Evolutionary conservation across 2,113 vertebrate species (phyloP), one percentile per base, ranked within the genome.

Genomic region (Hippocampus abdominalis): DNA sequence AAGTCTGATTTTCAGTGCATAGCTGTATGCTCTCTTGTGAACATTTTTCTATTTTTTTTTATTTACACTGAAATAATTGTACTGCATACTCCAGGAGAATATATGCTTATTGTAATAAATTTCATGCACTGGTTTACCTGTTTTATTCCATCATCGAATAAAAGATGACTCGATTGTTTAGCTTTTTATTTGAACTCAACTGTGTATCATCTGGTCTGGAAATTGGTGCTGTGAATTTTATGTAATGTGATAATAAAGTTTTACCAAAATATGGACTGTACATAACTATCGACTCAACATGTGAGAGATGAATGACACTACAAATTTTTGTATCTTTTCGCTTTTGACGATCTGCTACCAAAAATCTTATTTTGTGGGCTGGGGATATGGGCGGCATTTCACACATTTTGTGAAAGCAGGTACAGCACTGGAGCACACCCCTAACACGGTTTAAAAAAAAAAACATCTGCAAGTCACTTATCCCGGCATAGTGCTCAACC

Each of bases 1-100:
- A 44, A 44, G 42, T 44, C 42, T 44, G 12, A 71, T 84, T 90
- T 88, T 81, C 82, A 87, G 86, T 84, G 87, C 84, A 29, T 32
- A 60, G 15, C 2, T 18, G 27, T 32, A 60, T 53, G 51, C 23
- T 32, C 27, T 60, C 15, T 32, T 29, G 27, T 27, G 15, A 60
- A 27, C 29, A 60, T 29, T 8, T 9, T 32, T 27, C 15, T 59
- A 29, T 29, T 29, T 59, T 59, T 15, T 29, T 11, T 3, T 11
- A 16, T 8, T 1, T 32, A 32, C 57, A 32, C 15, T 60, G 27
- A 59, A 25, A 59, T 57, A 57, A 57, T 27, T 59, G 27, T 27
- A 59, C 12, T 25, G 3, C 53, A 25, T 56, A 27, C 12, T 13
- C 12, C 11, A 25, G 9, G n/a, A 56, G 23, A 56, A 6, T 27